Evolutionary conservation across 2,797 vertebrate species (phyloP), one percentile per base, ranked within the genome.

Genomic region (Heteromormyrus szaboi): DNA sequence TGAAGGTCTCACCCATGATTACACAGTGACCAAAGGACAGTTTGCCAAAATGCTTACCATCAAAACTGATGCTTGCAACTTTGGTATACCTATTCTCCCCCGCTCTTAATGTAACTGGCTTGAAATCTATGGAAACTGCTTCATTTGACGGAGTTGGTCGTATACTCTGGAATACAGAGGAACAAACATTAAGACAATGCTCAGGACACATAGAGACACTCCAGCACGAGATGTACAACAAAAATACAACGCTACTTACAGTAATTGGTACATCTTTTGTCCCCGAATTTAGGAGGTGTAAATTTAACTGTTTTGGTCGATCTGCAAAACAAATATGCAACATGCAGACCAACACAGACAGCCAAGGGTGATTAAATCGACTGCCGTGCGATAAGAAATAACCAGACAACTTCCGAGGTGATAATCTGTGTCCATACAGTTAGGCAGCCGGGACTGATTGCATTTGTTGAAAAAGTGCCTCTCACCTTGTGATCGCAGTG

Each of bases 201-300:
- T 41, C 33, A 37, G 68, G 68, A 76, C 33, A 22, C 5, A 41
- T 85, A 37, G 90, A 92, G 90, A 88, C 11, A 92, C 50, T 17
- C 50, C 17, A 33, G 12, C 84, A 56, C 12, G 17, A 51, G 41
- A 50, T 9, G 44, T 2, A 19, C 68, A 72, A 88, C 25, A 25
- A 25, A 25, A 11, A 48, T 33, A 81, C 17, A 51, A 65, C 50
- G 76, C 86, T 88, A 96, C 97, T 92, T 96, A 99, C 99, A 90
- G 98, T 99, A 91, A 99, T 99, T 59, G 97, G 97, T 92, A 99
- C 98, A 93, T 99, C 98, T 97, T 99, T 99, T 94, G 96, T 92
- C 96, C 99, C 99, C 90, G 99, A 99, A 97, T 99, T 99, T 96
- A 99, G 96, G 93, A 99, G 97, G 95, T 99, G 98, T 86, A 99